Evolutionary conservation across 2,113 vertebrate genomes (phyloP).

Genomic region (Cromileptes altivelis): DNA sequence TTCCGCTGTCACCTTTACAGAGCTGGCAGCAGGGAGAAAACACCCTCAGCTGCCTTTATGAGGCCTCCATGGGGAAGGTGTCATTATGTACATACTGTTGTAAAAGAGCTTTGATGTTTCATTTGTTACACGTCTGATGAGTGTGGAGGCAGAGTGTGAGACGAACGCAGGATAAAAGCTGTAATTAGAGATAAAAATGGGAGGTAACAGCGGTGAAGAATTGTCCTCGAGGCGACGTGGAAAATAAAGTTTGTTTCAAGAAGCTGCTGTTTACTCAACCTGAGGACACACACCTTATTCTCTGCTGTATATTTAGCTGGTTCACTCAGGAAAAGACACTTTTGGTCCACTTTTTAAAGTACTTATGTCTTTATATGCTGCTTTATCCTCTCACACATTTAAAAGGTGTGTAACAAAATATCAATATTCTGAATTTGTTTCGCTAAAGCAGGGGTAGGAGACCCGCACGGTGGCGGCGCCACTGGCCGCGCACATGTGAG

Average conservation of each 20-base stretch:
- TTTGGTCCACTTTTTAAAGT: too few species aligned
- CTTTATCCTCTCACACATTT: too few species aligned
- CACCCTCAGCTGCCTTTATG: slow-evolving; percentile 24
- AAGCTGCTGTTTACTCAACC: slow-evolving; percentile 20
- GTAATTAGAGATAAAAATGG: slow-evolving; percentile 46
- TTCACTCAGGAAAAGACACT: neutral
- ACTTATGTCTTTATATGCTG: too few species aligned
- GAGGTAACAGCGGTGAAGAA: neutral
- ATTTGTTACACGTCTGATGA: slow-evolving; percentile 37
- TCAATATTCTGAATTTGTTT: too few species aligned
- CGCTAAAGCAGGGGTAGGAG: too few species aligned
- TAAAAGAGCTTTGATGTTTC: slow-evolving; percentile 41
- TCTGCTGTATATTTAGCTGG: neutral
- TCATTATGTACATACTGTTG: neutral
- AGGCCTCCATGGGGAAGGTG: neutral
- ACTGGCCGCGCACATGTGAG: too few species aligned
- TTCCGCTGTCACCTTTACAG: slow-evolving; percentile 2
- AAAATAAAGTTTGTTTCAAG: neutral
- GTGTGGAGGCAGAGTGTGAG: slow-evolving; percentile 6
- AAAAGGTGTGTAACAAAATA: too few species aligned
- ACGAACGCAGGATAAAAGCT: slow-evolving; percentile 19
- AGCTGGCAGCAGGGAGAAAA: slow-evolving; percentile 43
- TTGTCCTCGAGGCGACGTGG: slow-evolving; percentile 24
- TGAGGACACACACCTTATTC: neutral
- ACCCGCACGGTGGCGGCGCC: too few species aligned